Conservation (phyloP, 2,113 vertebrate species). For the Xenopus laevis region DNA sequence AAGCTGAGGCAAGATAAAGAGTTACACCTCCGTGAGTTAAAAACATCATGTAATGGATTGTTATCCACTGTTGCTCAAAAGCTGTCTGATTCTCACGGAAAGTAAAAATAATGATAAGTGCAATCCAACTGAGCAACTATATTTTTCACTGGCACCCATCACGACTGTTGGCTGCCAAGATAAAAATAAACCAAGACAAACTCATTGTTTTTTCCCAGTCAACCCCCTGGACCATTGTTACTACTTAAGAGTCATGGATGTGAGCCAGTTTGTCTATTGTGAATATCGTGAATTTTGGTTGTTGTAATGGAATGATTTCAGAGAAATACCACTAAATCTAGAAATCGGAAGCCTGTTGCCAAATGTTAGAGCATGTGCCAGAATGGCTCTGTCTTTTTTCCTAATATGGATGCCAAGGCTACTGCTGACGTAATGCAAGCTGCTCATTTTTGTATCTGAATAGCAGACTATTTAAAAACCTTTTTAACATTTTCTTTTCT, state of each 20-base stretch:
- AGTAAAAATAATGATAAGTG: slow-evolving; percentile 14
- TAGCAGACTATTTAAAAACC: background rate
- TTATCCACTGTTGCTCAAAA: background rate
- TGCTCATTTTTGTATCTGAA: background rate
- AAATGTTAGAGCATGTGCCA: slow-evolving; percentile 24
- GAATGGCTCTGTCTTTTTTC: slow-evolving; percentile 38
- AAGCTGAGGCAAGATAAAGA: background rate
- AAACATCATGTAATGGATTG: no score
- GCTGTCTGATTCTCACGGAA: slow-evolving; percentile 3
- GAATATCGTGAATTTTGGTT: slow-evolving; percentile 16
- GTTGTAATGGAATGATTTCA: slow-evolving; percentile 32
- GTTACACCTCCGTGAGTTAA: no score
- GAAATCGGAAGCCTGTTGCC: slow-evolving; percentile 28
- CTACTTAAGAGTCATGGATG: slow-evolving; percentile 10
- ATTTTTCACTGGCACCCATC: slow-evolving; percentile 10
- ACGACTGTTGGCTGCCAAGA: slow-evolving; percentile 2
- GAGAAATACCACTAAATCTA: slow-evolving; percentile 9
- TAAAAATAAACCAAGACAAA: slow-evolving; percentile 38
- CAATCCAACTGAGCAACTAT: background rate
- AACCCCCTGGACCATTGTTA: slow-evolving; percentile 14
- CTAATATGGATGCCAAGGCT: slow-evolving; percentile 31
- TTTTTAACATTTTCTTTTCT: background rate
- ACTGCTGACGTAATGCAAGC: slow-evolving; percentile 22
- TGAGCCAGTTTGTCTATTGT: slow-evolving; percentile 12
- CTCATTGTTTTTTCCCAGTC: slow-evolving; percentile 19